These are phyloP conservation scores for Azorinus chamasolen DNA, from an alignment of 2,888 invertebrate genomes.

Conservation along the genomic window DNA sequence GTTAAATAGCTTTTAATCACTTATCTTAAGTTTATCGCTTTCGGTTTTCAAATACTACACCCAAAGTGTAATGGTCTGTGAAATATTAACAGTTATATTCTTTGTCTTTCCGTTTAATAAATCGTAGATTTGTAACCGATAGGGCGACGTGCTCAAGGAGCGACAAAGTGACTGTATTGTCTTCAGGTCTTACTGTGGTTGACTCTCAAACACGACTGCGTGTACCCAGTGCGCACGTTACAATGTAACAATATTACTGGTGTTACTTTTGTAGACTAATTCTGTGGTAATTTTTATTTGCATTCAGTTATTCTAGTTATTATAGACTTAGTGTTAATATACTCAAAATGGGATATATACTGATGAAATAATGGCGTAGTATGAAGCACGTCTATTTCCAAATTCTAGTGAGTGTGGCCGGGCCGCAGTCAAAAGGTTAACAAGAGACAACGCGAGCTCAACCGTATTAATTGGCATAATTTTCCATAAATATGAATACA, in stretches of 20 bases:
- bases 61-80: slow-evolving; percentile 40
- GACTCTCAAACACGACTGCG: no score
- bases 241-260: no score
- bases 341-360: no score
- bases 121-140: slow-evolving; percentile 18
- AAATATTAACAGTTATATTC: slow-evolving; percentile 38
- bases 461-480: slow-evolving; percentile 37
- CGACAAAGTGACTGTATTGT: slow-evolving; percentile 56
- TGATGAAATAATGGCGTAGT: no score
- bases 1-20: slow-evolving; percentile 2
- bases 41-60: slow-evolving; percentile 38
- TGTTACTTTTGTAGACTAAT: no score
- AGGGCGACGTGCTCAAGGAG: slow-evolving; percentile 30
- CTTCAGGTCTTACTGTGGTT: neutral
- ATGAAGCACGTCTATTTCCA: no score
- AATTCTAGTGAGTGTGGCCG: no score
- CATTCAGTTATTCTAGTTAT: no score
- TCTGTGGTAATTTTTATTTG: no score
- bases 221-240: no score
- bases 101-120: slow-evolving; percentile 55
- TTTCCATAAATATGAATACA: slow-evolving; percentile 28
- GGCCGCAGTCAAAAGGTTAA: no score
- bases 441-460: slow-evolving; percentile 20
- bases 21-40: slow-evolving; percentile 11
- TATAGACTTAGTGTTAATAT: no score